phyloP scores from a whole-genome alignment of 2,888 invertebrate species.

The Stenurella melanura region DNA sequence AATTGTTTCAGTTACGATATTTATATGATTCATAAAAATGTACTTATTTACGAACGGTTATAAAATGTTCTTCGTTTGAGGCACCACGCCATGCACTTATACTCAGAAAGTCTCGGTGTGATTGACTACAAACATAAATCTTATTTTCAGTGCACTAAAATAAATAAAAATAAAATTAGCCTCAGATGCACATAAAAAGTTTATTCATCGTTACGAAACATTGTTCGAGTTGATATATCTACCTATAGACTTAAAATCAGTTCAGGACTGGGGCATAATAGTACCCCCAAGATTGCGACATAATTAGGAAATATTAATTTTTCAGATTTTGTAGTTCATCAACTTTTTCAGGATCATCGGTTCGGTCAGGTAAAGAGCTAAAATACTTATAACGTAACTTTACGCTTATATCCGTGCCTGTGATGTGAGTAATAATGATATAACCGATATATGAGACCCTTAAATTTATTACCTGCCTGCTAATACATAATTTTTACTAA shows the following conservation, averaged over 20 bases:
- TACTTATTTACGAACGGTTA: background rate
- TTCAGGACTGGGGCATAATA: no score
- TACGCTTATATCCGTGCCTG: no score
- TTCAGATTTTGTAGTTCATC: no score
- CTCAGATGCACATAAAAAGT: background rate
- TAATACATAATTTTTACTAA: no score
- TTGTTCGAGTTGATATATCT: background rate
- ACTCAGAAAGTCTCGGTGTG: background rate
- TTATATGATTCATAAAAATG: background rate
- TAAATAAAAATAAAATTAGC: background rate
- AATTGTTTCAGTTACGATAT: background rate
- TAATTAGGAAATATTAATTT: no score
- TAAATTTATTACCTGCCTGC: no score
- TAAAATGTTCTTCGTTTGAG: background rate
- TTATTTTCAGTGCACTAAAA: conserved; percentile 2
- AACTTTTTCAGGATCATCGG: no score
- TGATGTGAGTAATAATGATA: no score
- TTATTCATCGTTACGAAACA: conserved; percentile 4
- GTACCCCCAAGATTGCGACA: no score
- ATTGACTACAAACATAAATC: background rate
- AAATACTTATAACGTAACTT: no score
- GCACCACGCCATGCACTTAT: background rate
- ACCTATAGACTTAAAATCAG: background rate
- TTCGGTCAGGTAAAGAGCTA: no score
- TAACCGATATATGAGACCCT: no score